Percentiles rank a stretch among this genome's conserved stretches.
Evolutionary conservation across 2,113 vertebrate genomes (phyloP).

Genomic region (Donacobius atricapilla): DNA sequence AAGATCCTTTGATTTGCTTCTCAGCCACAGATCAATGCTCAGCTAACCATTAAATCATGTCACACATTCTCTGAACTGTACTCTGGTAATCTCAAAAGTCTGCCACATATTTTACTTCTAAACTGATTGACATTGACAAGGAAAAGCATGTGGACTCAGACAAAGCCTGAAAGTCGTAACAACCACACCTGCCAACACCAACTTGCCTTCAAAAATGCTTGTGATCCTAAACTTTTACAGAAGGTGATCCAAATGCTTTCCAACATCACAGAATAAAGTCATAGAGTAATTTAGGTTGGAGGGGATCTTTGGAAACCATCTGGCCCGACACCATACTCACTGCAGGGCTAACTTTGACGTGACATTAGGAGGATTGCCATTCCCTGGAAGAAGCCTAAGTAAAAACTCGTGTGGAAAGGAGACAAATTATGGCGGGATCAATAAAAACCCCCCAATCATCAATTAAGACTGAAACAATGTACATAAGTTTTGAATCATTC

Average conservation of each 20-base stretch:
- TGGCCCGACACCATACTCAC: not conserved
- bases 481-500: not conserved
- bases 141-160: not conserved
- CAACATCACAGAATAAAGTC: not conserved
- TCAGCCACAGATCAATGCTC: not conserved
- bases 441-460: too few relatives aligned
- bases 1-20: not conserved
- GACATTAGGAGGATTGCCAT: not conserved
- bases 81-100: not conserved
- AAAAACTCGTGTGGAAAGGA: not conserved
- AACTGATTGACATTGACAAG: not conserved
- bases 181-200: not conserved
- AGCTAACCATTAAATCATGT: not conserved
- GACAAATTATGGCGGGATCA: not conserved
- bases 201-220: not conserved
- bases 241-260: not conserved
- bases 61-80: not conserved
- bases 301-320: not conserved
- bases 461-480: not conserved
- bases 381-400: not conserved
- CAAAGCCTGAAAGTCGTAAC: not conserved
- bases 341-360: not conserved
- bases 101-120: not conserved
- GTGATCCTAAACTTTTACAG: not conserved
- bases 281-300: not conserved